Base-by-base conservation (phyloP, 2,888 invertebrate genomes). In the Eupithecia dodoneata region DNA sequence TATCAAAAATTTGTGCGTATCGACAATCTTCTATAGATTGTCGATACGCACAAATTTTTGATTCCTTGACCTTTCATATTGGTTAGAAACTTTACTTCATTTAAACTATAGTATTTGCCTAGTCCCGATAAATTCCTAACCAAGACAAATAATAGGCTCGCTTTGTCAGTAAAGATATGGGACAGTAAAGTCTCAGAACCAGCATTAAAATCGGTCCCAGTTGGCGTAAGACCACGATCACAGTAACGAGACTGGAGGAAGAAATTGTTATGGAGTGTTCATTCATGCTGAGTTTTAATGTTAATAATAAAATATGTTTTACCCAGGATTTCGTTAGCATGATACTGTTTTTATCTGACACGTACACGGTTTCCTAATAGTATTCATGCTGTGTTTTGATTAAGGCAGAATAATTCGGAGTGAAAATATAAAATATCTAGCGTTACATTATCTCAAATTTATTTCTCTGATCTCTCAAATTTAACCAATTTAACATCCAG, bases 111-210 rank as follows among this genome's bases (percentile, higher is more conserved):
- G 9, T 30, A 63, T 10, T 12, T 59, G 59, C 18, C 63, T 30
- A 30, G 10, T 63, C 30, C 63, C 63, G 63, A 76, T 76, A 71
- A 75, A 78, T 73, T 73, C 71, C 75, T 63, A 69, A 73, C 59
- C 70, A 71, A 49, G 63, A 63, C 30, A 63, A 30, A 63, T 63
- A 63, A 63, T 63, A 63, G 30, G 63, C 63, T 63, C 63, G 63
- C 63, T 63, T 10, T 63, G 63, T 63, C 63, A 30, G 63, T 63
- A 30, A 30, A 78, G 71, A 76, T 78, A 78, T 76, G 75, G 73
- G 67, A 76, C 78, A 78, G 69, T 78, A 78, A 78, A 78, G 71
- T 78, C 71, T 71, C 73, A 74, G 75, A 47, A 71, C 73, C 73
- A 41, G 71, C 73, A 76, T 78, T 74, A 78, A 73, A 76, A 76